Percentiles rank a stretch among this genome's conserved stretches.
Conservation (phyloP, 1,140 invertebrate species). For the Ganaspis sp. region DNA sequence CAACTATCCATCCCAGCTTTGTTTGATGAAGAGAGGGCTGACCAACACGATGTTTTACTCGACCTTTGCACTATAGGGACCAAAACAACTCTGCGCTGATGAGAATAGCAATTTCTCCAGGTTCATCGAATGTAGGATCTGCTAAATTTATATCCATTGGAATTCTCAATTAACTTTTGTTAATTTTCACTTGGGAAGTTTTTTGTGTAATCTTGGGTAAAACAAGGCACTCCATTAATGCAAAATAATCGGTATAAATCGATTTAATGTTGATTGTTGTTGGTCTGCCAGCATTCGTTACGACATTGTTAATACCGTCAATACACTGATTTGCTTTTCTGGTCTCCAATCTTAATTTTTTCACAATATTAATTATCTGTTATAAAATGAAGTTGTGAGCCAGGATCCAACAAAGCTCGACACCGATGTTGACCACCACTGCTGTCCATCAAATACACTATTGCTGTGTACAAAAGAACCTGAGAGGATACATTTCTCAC, state of each 20-base stretch:
- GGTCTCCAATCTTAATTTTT: slow-evolving; percentile 14
- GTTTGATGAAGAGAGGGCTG: slow-evolving; percentile 46
- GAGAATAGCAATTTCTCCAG: slow-evolving; percentile 59
- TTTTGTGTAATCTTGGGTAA: slow-evolving; percentile 38
- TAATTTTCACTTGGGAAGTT: slow-evolving; percentile 26
- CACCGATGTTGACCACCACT: slow-evolving; percentile 35
- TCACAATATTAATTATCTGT: slow-evolving; percentile 32
- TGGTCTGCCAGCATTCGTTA: slow-evolving; percentile 25
- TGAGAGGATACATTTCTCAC: slow-evolving; percentile 23
- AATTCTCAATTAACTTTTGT: slow-evolving; percentile 32
- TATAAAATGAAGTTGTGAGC: slow-evolving; percentile 41
- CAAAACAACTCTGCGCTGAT: slow-evolving; percentile 64
- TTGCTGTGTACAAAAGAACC: slow-evolving; percentile 31
- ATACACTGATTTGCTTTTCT: slow-evolving; percentile 21
- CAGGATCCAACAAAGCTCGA: slow-evolving; percentile 43
- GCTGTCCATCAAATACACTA: slow-evolving; percentile 12
- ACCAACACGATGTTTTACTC: slow-evolving; percentile 35
- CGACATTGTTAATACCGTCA: background rate
- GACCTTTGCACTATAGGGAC: slow-evolving; percentile 54
- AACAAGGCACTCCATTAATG: slow-evolving; percentile 11
- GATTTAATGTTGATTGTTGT: slow-evolving; percentile 23
- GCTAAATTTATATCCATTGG: slow-evolving; percentile 49
- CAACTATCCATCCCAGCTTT: slow-evolving; percentile 44
- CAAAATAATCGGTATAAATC: background rate
- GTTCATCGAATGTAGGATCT: slow-evolving; percentile 63